Evolutionary conservation across 2,113 vertebrate species (phyloP).

Genomic region (Rhagologus leucostigma): DNA sequence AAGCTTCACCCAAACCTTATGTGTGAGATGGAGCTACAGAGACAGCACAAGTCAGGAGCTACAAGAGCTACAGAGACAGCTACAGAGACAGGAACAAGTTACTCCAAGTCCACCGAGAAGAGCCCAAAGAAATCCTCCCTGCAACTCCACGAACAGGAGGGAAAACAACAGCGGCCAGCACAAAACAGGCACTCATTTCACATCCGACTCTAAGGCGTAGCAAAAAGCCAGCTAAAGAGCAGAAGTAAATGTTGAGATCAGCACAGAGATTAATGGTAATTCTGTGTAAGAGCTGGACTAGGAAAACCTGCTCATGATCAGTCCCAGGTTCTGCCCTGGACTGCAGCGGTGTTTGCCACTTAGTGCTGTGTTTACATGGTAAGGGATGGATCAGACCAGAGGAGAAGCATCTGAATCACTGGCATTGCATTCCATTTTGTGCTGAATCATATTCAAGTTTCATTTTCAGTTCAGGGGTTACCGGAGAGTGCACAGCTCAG

Average conservation of each 20-base stretch:
- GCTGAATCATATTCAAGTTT: slow-evolving; percentile 79
- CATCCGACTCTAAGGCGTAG: slow-evolving; percentile 56
- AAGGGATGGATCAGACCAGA: slow-evolving; percentile 69
- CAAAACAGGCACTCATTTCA: slow-evolving; percentile 58
- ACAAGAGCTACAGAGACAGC: slow-evolving; percentile 27
- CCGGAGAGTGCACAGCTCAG: slow-evolving; percentile 65
- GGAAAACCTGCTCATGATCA: slow-evolving; percentile 60
- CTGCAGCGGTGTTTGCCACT: slow-evolving; percentile 56
- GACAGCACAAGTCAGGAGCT: too few relatives aligned
- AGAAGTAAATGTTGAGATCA: slow-evolving; percentile 61
- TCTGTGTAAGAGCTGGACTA: slow-evolving; percentile 42
- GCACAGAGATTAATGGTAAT: slow-evolving; percentile 63
- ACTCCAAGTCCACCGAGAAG: slow-evolving; percentile 61
- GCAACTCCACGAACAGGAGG: slow-evolving; percentile 52
- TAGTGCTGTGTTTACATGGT: slow-evolving; percentile 69
- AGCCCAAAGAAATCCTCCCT: slow-evolving; percentile 57
- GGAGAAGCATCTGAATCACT: slow-evolving; percentile 73
- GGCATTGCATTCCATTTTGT: slow-evolving; percentile 71
- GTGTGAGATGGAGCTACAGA: slow-evolving; percentile 2
- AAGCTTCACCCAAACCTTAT: slow-evolving; percentile 34
- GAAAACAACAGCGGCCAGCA: slow-evolving; percentile 63
- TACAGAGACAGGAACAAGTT: slow-evolving; percentile 53
- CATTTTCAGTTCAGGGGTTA: slow-evolving; percentile 75
- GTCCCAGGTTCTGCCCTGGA: slow-evolving; percentile 62
- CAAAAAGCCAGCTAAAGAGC: slow-evolving; percentile 66